phyloP scores from a whole-genome alignment of 1,140 invertebrate species.

The Drosophila nasuta region DNA sequence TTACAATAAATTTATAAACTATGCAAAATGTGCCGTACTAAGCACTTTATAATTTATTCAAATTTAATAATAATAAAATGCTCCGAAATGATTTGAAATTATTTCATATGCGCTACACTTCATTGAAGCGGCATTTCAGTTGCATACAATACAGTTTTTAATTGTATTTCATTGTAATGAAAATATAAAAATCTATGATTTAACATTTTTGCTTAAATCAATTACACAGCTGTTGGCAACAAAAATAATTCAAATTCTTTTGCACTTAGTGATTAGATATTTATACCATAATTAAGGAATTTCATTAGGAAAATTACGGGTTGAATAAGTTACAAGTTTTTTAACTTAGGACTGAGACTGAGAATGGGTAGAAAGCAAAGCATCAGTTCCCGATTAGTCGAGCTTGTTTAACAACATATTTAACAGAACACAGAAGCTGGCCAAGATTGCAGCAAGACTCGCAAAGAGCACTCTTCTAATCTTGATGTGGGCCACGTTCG shows the following conservation, averaged over 20 bases:
- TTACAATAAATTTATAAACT: slow-evolving; percentile 80
- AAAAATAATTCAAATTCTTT: background rate
- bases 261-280: background rate
- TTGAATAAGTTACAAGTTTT: slow-evolving; percentile 3
- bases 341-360: slow-evolving; percentile 3
- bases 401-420: slow-evolving; percentile 62
- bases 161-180: background rate
- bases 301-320: background rate
- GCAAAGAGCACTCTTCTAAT: slow-evolving; percentile 36
- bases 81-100: slow-evolving; percentile 34
- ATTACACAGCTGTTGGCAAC: background rate
- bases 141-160: background rate
- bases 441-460: slow-evolving; percentile 29
- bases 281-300: background rate
- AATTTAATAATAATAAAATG: slow-evolving; percentile 31
- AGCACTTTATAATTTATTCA: slow-evolving; percentile 66
- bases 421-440: slow-evolving; percentile 44
- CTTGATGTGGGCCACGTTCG: slow-evolving; percentile 69
- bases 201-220: background rate
- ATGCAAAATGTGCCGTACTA: slow-evolving; percentile 51
- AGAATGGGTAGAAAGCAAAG: background rate
- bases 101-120: slow-evolving; percentile 25
- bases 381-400: background rate
- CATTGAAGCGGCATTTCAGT: slow-evolving; percentile 11
- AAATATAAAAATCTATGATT: background rate